Evolutionary conservation across 2,113 vertebrate genomes (phyloP), one percentile per base, ranked within the genome.

Genomic region (Engystomops pustulosus): DNA sequence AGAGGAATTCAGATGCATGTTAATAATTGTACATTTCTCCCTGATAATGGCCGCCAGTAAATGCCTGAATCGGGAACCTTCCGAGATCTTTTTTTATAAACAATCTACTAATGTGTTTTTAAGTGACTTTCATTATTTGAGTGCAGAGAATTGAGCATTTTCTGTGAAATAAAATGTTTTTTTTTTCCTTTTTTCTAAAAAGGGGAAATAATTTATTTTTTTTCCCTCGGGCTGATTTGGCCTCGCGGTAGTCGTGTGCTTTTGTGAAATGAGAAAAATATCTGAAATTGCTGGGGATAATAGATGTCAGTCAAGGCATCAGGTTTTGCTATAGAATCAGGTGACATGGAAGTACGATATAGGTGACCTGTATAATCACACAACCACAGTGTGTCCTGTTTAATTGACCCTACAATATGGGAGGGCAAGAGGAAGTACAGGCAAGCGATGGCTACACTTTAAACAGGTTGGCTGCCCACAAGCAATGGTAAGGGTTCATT

Each of bases 21-120:
- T 67, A 62, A 68, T 77, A 69, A 79, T 70, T 85, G 60, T 77
- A 68, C 0, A 69, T 17, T 79, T 18, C 58, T 69, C 60, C 23
- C 49, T 69, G 41, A 78, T 68, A 75, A 78, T 70, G 49, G 67
- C 45, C 44, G 74, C 7, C 23, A 34, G 44, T 62, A 72, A 74
- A 53, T 15, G 51, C 51, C 17, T 78, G 41, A 51, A 78, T n/a
- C 55, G 34, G 53, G 9, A 32, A 23, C 49, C 38, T 72, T 72
- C 36, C 55, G 68, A 58, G 60, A 11, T 20, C n/a, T n/a, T 18
- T 53, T 69, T 51, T 51, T 51, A 70, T 82, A 81, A 81, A 81
- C 79, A 71, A 58, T 55, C 49, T 41, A 51, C 65, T 53, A 69
- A 82, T 82, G 80, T 72, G 34, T 38, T 27, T 25, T 51, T 51